Percentiles rank a stretch among this genome's conserved stretches.
These are phyloP conservation scores for Numenius arquata DNA, from an alignment of 2,113 vertebrate genomes.

Conservation along the genomic window DNA sequence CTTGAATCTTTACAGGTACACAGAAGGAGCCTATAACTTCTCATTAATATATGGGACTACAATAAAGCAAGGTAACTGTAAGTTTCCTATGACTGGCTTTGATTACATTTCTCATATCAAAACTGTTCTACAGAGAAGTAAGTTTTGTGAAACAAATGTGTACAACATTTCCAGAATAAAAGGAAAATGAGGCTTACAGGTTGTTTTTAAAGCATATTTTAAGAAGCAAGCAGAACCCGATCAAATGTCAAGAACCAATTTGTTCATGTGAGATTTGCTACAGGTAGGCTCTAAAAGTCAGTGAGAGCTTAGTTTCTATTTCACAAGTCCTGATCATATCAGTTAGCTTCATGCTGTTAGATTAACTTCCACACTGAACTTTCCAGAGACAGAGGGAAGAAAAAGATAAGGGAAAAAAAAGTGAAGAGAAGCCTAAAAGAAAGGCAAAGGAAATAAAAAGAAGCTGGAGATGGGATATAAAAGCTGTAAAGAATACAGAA, in stretches of 20 bases:
- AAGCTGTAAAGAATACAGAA: not conserved
- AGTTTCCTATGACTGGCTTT: not conserved
- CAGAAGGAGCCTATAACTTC: not conserved
- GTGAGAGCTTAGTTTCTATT: constrained; percentile 33
- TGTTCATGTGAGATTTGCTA: constrained; percentile 31
- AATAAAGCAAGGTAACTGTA: not conserved
- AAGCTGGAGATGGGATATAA: not conserved
- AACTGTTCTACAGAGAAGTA: not conserved
- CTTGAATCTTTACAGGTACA: not conserved
- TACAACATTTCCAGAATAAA: not conserved
- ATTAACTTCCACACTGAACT: constrained; percentile 38
- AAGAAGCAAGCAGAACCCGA: not conserved
- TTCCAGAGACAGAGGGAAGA: not conserved
- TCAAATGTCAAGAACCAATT: constrained; percentile 38
- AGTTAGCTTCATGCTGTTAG: not conserved
- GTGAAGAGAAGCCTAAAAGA: not conserved
- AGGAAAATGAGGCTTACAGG: not conserved
- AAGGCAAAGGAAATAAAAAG: not conserved
- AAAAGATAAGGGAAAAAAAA: constrained; percentile 6
- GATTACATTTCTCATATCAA: not conserved
- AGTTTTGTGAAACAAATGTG: not conserved
- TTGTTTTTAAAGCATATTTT: not conserved
- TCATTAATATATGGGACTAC: not conserved
- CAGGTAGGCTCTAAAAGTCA: not conserved
- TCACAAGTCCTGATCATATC: constrained; percentile 45